These are phyloP conservation scores for Microcebus ravelobensis DNA, from an alignment of 2,113 vertebrate genomes.

Conservation along the genomic window DNA sequence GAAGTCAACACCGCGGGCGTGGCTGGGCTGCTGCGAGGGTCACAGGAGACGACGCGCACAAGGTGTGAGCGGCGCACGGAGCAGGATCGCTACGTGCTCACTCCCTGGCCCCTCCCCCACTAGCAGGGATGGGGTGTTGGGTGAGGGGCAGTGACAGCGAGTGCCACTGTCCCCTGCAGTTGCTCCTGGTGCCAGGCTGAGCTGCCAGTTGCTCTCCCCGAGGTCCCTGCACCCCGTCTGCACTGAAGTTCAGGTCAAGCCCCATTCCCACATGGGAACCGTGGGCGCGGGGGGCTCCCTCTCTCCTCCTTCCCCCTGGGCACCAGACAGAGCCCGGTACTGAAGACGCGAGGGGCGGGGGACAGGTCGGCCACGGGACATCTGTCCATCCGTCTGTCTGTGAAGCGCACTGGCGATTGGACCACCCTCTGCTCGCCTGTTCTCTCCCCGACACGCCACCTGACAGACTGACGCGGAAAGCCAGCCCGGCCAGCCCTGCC, in stretches of 20 bases:
- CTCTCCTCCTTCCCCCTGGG: rapidly evolving
- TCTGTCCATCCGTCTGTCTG: conserved; percentile 55
- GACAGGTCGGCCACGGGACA: background rate
- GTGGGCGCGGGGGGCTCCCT: background rate
- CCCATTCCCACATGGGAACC: background rate
- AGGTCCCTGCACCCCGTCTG: too few relatives aligned
- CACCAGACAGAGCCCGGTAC: background rate
- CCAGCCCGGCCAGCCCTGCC: conserved; percentile 83
- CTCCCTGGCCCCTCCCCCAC: background rate
- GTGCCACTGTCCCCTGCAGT: rapidly evolving
- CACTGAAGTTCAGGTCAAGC: background rate
- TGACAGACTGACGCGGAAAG: conserved; percentile 88
- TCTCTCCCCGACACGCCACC: conserved; percentile 84
- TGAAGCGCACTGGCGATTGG: conserved; percentile 69
- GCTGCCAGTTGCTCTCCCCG: background rate
- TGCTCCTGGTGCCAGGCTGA: background rate
- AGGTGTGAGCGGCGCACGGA: rapidly evolving
- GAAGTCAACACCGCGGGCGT: rapidly evolving
- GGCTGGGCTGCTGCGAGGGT: background rate
- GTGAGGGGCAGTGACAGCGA: rapidly evolving
- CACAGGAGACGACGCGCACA: rapidly evolving
- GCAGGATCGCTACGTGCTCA: rapidly evolving
- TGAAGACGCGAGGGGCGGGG: background rate
- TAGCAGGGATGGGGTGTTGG: background rate
- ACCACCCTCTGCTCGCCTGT: conserved; percentile 85